Base-by-base conservation (phyloP, 30 jellyfish, hydroid and myxozoan species). In the Calvadosia cruxmelitensis region DNA sequence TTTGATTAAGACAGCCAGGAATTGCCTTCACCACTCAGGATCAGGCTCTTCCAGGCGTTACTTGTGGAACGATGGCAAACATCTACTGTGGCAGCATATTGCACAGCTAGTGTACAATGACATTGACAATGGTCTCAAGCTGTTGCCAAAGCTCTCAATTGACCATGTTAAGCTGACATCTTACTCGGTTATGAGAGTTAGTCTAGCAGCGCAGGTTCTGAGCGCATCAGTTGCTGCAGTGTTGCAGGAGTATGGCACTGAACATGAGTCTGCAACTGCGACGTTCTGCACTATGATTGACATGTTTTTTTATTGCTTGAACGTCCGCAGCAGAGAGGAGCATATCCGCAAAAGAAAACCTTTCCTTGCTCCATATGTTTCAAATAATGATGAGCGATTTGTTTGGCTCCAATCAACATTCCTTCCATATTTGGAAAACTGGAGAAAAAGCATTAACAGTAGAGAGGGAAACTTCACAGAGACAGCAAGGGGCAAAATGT, bases 41-140 rank as follows among this genome's bases (percentile, higher is more conserved):
- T 35, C 78, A 29, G 78, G 78, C 28, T 31, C 35, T 10, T 24
- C 27, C 32, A 15, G 78, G 1, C 26, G 77, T 20, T 29, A n/a
- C 36, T 27, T 75, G 85, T 75, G 85, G 85, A 63, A 75, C 26
- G 78, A 64, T 32, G 85, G 85, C 71, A 24, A 53, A 5, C 31
- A 36, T 26, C 32, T 75, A 29, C 32, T 75, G 16, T 73, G 77
- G 77, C 27, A 34, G 50, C 77, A 57, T 63, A 61, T 53, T 32
- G 32, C 68, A 34, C 26, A 73, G 16, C 30, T 63, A 26, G 57
- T 33, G 36, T 10, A 50, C 49, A 49, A 50, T 49, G 79, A 48
- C 48, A 23, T 53, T 13, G 68, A 57, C 27, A 33, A 36, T 53
- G 83, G 77, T 29, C 67, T 73, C 16, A 61, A 73, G 29, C 68